Conservation (phyloP, 1,140 invertebrate species). For the Apis laboriosa region DNA sequence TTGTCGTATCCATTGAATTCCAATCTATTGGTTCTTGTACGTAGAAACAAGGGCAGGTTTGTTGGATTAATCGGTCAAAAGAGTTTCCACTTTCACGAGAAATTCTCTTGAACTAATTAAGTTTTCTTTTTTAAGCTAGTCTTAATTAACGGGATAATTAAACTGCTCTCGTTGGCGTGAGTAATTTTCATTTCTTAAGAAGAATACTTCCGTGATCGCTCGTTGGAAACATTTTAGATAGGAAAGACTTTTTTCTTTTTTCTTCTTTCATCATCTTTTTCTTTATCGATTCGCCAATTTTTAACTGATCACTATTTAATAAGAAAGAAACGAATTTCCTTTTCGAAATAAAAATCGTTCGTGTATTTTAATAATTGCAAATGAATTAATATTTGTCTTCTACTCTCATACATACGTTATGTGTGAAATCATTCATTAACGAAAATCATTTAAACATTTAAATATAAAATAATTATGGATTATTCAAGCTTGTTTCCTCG, state of each 20-base stretch:
- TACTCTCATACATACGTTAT: no score
- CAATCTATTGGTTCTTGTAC: background rate
- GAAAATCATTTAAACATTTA: no score
- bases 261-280: background rate
- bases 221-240: background rate
- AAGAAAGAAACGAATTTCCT: background rate
- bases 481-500: no score
- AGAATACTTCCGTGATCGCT: background rate
- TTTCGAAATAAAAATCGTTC: no score
- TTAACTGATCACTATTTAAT: background rate
- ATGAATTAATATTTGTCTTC: no score
- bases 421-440: no score
- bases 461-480: no score
- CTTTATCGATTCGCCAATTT: background rate
- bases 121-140: slow-evolving; percentile 10
- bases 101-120: background rate
- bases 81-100: slow-evolving; percentile 13
- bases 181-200: background rate
- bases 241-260: background rate
- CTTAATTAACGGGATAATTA: slow-evolving; percentile 27
- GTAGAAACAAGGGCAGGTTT: slow-evolving; percentile 22
- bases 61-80: slow-evolving; percentile 6
- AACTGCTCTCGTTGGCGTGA: background rate
- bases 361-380: no score
- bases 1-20: slow-evolving; percentile 14